Conservation (phyloP, 2,113 vertebrate genomes). For the Pseudorectes ferrugineus region DNA sequence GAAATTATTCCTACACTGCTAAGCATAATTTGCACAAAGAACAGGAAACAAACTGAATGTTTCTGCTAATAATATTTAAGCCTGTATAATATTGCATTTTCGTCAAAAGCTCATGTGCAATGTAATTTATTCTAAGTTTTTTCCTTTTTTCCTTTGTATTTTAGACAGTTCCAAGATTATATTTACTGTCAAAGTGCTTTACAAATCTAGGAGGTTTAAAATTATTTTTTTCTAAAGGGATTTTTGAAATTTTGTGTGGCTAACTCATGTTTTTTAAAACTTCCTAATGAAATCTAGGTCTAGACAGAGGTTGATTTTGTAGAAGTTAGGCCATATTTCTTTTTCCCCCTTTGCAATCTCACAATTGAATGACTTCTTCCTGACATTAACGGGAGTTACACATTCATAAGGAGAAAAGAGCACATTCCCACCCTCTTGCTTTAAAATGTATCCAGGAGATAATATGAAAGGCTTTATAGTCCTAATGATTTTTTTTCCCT, state of each 20-base stretch:
- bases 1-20: not conserved
- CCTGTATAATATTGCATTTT: not conserved
- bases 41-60: not conserved
- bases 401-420: slow-evolving; percentile 21
- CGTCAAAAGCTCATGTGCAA: not conserved
- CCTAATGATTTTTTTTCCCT: not conserved
- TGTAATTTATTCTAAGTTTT: not conserved
- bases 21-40: not conserved
- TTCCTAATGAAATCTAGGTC: not conserved
- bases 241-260: not conserved
- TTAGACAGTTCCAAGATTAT: not conserved
- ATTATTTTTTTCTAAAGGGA: not conserved
- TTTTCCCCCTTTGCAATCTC: not conserved
- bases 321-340: not conserved
- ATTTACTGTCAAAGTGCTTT: not conserved
- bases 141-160: not conserved
- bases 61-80: not conserved
- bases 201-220: not conserved
- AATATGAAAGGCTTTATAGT: slow-evolving; percentile 45
- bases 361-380: not conserved
- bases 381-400: not conserved
- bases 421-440: slow-evolving; percentile 40
- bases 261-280: not conserved
- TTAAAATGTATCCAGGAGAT: slow-evolving; percentile 46
- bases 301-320: not conserved